Percentiles rank a stretch among this genome's conserved stretches.
These are phyloP conservation scores for Aphis craccivora DNA, from an alignment of 1,140 invertebrate genomes.

Conservation along the genomic window DNA sequence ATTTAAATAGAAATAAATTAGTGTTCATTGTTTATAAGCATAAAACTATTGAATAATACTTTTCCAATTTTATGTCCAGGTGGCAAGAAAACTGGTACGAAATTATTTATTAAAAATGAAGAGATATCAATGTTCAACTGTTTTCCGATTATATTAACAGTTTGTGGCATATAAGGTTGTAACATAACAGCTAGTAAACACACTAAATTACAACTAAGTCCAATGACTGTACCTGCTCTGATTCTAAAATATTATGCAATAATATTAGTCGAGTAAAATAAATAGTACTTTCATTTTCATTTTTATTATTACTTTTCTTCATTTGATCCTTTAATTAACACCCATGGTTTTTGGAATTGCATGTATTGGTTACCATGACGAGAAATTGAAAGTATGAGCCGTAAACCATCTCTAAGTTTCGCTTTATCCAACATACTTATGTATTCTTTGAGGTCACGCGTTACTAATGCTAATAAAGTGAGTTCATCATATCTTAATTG, in stretches of 20 bases:
- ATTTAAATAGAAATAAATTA: not conserved
- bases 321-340: conserved; percentile 83
- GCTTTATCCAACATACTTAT: conserved; percentile 82
- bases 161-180: conserved; percentile 91
- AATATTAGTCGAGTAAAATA: not conserved
- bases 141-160: conserved; percentile 72
- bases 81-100: conserved; percentile 73
- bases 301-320: conserved; percentile 74
- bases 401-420: conserved; percentile 85
- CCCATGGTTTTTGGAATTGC: conserved; percentile 95
- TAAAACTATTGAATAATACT: conserved; percentile 64
- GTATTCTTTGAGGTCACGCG: conserved; percentile 83
- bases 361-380: conserved; percentile 95
- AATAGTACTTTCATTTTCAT: not conserved
- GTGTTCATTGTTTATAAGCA: not conserved
- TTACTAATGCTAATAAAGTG: conserved; percentile 80
- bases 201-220: conserved; percentile 84
- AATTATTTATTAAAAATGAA: conserved; percentile 65
- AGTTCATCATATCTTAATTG: conserved; percentile 75
- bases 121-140: conserved; percentile 74
- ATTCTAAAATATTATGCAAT: conserved; percentile 66
- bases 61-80: conserved; percentile 89
- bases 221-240: conserved; percentile 85
- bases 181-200: conserved; percentile 83
- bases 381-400: conserved; percentile 86